Base-by-base conservation (phyloP, 2,113 vertebrate genomes). In the Orientallactaga bullata region DNA sequence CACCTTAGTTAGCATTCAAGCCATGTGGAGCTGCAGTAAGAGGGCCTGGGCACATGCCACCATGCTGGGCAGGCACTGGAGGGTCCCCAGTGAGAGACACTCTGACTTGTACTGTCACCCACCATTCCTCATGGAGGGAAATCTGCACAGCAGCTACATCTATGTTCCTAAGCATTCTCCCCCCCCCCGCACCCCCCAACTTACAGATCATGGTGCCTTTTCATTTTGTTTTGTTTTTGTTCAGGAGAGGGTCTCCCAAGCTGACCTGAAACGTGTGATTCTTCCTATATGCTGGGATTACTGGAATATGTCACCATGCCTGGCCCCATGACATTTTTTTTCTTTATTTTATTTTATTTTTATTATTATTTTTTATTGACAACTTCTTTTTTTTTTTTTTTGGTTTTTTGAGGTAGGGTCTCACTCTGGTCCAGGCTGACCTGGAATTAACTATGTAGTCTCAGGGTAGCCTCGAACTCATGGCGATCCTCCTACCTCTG, bases 21-120 rank as follows among this genome's bases (percentile, higher is more conserved):
- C 51, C 23, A 1, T 16, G 60, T 65, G 1, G 15, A 78, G 30
- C n/a, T 28, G 7, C 47, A 6, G 0, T n/a, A 16, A 26, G 58
- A 69, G 60, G 63, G 2, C 7, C 0, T 8, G 9, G 51, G 12
- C 5, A 20, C 10, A 2, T n/a, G 37, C 17, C 10, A 2, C 18
- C 21, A 7, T 10, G 11, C 35, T 37, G 16, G 13, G 20, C 0
- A 63, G 55, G 17, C n/a, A 51, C 11, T 30, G 20, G 10, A 5
- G 58, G 24, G 12, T n/a, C 68, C 18, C 30, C n/a, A 28, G 6
- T 30, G 42, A 37, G 71, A 7, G 24, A 7, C 9, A 32, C 39
- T 26, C n/a, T 21, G 28, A 37, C 13, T n/a, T 42, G 28, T 1
- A 11, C 32, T 37, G 42, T 17, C 18, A 69, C 51, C 28, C 12